Evolutionary conservation across 2,113 vertebrate species (phyloP), one percentile per base, ranked within the genome.

Genomic region (Gallinago paraguaiae): DNA sequence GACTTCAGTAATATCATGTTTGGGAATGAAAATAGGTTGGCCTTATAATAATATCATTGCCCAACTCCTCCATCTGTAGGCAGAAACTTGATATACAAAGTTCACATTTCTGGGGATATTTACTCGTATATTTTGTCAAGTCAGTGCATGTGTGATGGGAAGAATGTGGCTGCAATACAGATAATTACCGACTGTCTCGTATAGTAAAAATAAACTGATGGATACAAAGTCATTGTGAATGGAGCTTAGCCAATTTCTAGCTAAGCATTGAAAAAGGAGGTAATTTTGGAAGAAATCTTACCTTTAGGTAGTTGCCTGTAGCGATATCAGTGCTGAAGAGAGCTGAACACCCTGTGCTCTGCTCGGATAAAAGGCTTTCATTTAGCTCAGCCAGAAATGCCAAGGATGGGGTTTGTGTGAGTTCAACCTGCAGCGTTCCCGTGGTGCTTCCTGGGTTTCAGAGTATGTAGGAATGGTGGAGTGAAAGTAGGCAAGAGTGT

Each of bases 391-490:
- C 18, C 35, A 28, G 48, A n/a, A 50, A 13, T 24, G n/a, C 23
- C 5, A 4, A 37, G 61, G n/a, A 22, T 5, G 23, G 27, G 46
- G 8, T 65, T 43, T 84, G 24, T 3, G 6, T 0, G 5, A 33
- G 17, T 54, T 24, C 41, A 56, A 6, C 48, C 79, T 33, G 60
- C 31, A 43, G 50, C 3, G 4, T 10, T 43, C n/a, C 71, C 7
- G 7, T 28, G 70, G 24, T 70, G 63, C 37, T 54, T 13, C 17
- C 1, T 9, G 51, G 54, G 19, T 24, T 35, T 82, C 33, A 68
- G n/a, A 46, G 22, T 9, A 1, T 16, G 4, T 68, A 53, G 19
- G 39, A 80, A 41, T 0, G 0, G 48, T 64, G 19, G 9, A 67
- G 51, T 61, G 27, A 7, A 68, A 53, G 43, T 1, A 39, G 23